phyloP scores from a whole-genome alignment of 2,888 invertebrate species.

The Pheosia gnoma region DNA sequence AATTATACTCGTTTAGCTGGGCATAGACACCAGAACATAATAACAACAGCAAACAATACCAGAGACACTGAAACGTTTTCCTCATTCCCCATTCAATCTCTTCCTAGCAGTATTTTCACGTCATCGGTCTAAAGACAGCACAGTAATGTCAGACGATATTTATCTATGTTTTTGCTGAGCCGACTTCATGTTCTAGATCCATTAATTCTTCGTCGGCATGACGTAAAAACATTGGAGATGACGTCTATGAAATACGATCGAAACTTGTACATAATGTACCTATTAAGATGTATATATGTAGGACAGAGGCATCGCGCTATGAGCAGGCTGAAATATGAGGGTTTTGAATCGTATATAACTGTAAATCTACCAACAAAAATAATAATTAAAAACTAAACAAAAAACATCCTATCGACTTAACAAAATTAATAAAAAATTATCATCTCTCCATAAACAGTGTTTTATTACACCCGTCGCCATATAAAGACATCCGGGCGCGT shows the following conservation, averaged over 20 bases:
- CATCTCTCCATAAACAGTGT: slow-evolving; percentile 28
- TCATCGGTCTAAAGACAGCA: no score
- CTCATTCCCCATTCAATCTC: no score
- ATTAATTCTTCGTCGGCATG: background rate
- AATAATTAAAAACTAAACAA: background rate
- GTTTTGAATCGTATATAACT: background rate
- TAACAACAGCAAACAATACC: no score
- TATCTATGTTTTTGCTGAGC: background rate
- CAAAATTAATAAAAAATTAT: slow-evolving; percentile 24
- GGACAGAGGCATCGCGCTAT: background rate
- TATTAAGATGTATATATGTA: background rate
- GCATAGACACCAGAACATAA: no score
- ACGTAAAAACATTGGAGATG: background rate
- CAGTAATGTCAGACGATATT: no score
- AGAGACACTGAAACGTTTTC: no score
- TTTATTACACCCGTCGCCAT: slow-evolving; percentile 23
- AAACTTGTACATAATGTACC: background rate
- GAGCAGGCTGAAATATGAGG: background rate
- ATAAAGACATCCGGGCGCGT: slow-evolving; percentile 38
- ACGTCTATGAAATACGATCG: slow-evolving; percentile 1
- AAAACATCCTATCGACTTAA: background rate
- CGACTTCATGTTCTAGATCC: background rate
- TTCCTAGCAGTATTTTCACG: no score
- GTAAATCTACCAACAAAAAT: background rate
- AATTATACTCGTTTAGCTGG: no score